Conservation (phyloP, 2,797 vertebrate genomes). For the Lepus oiostolus region DNA sequence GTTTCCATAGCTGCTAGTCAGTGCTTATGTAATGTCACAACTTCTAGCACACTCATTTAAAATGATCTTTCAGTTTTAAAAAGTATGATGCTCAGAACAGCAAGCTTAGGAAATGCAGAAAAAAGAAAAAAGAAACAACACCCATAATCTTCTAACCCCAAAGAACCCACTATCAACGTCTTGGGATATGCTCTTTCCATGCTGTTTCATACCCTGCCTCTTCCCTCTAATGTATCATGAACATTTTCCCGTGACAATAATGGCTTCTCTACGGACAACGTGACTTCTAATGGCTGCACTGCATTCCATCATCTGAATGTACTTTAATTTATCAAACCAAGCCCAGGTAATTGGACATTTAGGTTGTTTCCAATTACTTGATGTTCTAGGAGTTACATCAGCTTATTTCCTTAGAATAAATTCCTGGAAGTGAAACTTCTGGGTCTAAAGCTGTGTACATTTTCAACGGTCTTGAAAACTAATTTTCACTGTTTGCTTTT, state of each 20-base stretch:
- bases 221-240: slow-evolving; percentile 26
- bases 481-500: slow-evolving; percentile 22
- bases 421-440: slow-evolving; percentile 20
- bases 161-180: neutral
- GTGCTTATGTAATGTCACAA: neutral
- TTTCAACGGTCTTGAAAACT: slow-evolving; percentile 59
- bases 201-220: neutral
- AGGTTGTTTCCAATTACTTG: slow-evolving; percentile 8
- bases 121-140: neutral
- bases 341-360: slow-evolving; percentile 50
- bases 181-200: slow-evolving; percentile 6
- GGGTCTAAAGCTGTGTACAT: neutral
- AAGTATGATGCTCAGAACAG: slow-evolving; percentile 6
- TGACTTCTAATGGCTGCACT: slow-evolving; percentile 51
- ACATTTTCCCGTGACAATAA: slow-evolving; percentile 57
- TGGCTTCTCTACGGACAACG: slow-evolving; percentile 55
- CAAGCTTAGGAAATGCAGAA: neutral
- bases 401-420: slow-evolving; percentile 28
- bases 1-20: neutral
- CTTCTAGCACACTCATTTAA: neutral
- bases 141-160: neutral
- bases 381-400: neutral
- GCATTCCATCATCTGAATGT: slow-evolving; percentile 16
- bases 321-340: slow-evolving; percentile 53
- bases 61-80: slow-evolving; percentile 1